phyloP scores from a whole-genome alignment of 2,797 vertebrate species.

The Sebastes hubbsi region DNA sequence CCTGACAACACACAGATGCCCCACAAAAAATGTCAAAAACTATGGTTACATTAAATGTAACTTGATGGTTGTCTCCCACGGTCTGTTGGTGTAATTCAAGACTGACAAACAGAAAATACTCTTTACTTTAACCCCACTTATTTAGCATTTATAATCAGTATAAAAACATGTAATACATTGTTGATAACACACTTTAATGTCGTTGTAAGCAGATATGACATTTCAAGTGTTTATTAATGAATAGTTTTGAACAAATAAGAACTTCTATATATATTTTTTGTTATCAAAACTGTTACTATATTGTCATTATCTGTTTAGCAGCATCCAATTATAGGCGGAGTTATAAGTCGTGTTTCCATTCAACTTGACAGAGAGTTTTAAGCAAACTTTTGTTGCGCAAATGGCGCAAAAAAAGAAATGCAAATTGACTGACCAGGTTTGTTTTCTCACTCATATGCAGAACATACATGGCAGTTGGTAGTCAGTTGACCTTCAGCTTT shows the following conservation, averaged over 20 bases:
- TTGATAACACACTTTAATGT: background rate
- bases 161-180: background rate
- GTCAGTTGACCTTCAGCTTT: background rate
- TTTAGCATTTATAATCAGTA: background rate
- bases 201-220: background rate
- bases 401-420: no score
- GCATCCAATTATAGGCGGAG: background rate
- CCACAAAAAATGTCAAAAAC: background rate
- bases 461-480: background rate
- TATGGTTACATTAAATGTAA: background rate
- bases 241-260: background rate
- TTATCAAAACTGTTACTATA: background rate
- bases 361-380: no score
- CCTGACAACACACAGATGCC: slow-evolving; percentile 58
- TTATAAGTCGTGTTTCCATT: no score
- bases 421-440: no score
- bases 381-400: no score
- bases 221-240: background rate
- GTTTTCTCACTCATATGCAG: background rate
- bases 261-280: no score
- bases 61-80: background rate
- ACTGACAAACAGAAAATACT: background rate
- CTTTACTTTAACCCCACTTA: background rate
- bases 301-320: background rate
- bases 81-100: no score